A percentile compares a stretch with the other conserved stretches of the same genome.
Evolutionary conservation across 2,888 invertebrate species (phyloP).

Genomic region (Holacanthella duospinosa): DNA sequence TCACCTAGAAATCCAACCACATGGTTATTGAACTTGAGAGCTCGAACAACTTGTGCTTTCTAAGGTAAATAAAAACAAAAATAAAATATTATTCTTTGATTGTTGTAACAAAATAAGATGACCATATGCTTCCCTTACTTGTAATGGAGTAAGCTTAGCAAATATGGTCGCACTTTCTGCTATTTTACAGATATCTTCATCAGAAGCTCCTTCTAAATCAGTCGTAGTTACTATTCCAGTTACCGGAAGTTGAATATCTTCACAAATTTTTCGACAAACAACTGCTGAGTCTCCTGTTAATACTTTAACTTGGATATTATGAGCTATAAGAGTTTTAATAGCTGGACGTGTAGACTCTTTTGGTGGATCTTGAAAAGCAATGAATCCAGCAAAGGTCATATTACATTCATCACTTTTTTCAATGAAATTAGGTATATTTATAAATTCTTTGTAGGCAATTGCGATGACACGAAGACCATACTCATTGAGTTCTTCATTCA

Average conservation of each 20-base stretch:
- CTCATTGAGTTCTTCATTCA: conserved; percentile 15
- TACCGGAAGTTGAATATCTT: conserved; percentile 15
- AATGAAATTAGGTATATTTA: background rate
- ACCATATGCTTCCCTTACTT: too few relatives aligned
- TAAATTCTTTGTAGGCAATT: conserved; percentile 15
- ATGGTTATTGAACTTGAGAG: conserved; percentile 11
- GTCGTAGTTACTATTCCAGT: conserved; percentile 15
- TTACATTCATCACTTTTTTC: conserved; percentile 11
- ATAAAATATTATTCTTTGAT: too few relatives aligned
- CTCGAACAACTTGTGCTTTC: conserved; percentile 21
- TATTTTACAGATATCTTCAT: conserved; percentile 10
- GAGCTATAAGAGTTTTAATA: conserved; percentile 11
- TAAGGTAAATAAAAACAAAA: too few relatives aligned
- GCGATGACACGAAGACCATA: conserved; percentile 20
- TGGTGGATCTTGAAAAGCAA: conserved; percentile 23
- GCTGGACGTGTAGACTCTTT: conserved; percentile 16
- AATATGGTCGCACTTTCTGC: conserved; percentile 19
- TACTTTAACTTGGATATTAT: conserved; percentile 20
- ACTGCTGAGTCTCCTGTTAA: conserved; percentile 21
- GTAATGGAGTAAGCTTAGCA: conserved; percentile 22
- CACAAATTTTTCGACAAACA: conserved; percentile 21
- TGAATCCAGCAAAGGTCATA: conserved; percentile 17
- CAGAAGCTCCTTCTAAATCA: conserved; percentile 11
- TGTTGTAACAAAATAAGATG: too few relatives aligned
- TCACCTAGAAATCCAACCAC: conserved; percentile 20